Evolutionary conservation across 2,113 vertebrate genomes (phyloP), one percentile per base, ranked within the genome.

Genomic region (Paracanthobrama guichenoti): DNA sequence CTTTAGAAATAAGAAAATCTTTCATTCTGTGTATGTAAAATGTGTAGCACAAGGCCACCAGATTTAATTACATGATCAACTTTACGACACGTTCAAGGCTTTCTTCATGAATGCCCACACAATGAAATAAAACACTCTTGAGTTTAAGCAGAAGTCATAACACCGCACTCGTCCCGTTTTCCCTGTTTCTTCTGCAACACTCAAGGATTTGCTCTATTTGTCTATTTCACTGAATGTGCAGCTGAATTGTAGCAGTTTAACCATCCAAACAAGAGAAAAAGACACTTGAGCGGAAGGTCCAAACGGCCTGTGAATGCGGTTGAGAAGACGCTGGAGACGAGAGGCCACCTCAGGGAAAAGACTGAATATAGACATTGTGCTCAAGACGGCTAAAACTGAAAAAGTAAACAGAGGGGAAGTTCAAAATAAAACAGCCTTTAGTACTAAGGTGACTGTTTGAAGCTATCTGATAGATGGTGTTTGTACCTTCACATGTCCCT

Each of bases 401-500:
- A 14, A 48, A 4, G 46, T 48, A 26, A 44, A 46, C 22, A 13
- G 18, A 57, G 22, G 9, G 12, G 8, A 83, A 20, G 53, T 55
- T 55, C 6, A 55, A 22, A 55, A 55, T 55, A 55, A 20, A 20
- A 20, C 16, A 53, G 4, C 14, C 50, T 53, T 18, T 53, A 53
- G 50, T 18, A 53, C 18, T 1, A 55, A 2, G 7, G 53, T 0
- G 7, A 7, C 18, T 22, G 48, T 16, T 50, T 46, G 3, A 12
- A 13, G 12, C 46, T 48, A 0, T 48, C 18, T 55, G 50, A 55
- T 20, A 55, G 50, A 55, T 22, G 18, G 53, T 55, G 84, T 55
- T 90, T 91, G 2, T 95, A 96, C 94, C 96, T 96, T 84, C 91
- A 96, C 88, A 6, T 94, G 93, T 10, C 93, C 92, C 81, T 90